Base-by-base conservation (phyloP, 2,888 invertebrate genomes). In the Chalcis sispes region DNA sequence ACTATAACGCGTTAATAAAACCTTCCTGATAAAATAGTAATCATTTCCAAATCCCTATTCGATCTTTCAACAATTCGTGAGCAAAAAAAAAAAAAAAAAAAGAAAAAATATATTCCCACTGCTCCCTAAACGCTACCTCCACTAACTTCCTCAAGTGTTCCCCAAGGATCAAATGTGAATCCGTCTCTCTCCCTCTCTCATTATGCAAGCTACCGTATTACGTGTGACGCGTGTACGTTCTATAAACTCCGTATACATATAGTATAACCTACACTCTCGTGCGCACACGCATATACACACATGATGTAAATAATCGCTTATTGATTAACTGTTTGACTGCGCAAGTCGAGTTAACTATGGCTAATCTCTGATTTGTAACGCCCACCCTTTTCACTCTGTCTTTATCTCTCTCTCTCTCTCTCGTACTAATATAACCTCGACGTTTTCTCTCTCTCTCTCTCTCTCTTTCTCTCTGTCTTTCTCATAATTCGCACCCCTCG, bases 241-340 rank as follows among this genome's bases (percentile, higher is more conserved):
- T 15, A n/a, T n/a, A n/a, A n/a, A n/a, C n/a, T n/a, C n/a, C n/a
- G n/a, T n/a, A n/a, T n/a, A n/a, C n/a, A n/a, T 42, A 8, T 13
- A 42, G 8, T 32, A 32, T 32, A 15, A 25, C 61, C n/a, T 10
- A 54, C 52, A 46, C 42, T 54, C n/a, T 29, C 29, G 8, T 70
- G 18, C 4, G n/a, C 42, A 18, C 29, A 36, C 65, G 46, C 54
- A 25, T 29, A 50, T 52, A 10, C 65, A 5, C 59, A 78, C 80
- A 79, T 81, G 85, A 84, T 84, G 87, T 85, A 86, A 87, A 87
- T 88, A 88, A 88, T 88, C 85, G 84, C 84, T 88, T 88, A 88
- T 88, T 87, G 88, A 88, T 88, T 87, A 88, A 88, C 88, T 86
- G 88, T 88, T 87, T 87, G 88, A 87, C 87, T 87, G 87, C 87